Conservation (phyloP, 1,140 invertebrate genomes). For the Euura lappo region DNA sequence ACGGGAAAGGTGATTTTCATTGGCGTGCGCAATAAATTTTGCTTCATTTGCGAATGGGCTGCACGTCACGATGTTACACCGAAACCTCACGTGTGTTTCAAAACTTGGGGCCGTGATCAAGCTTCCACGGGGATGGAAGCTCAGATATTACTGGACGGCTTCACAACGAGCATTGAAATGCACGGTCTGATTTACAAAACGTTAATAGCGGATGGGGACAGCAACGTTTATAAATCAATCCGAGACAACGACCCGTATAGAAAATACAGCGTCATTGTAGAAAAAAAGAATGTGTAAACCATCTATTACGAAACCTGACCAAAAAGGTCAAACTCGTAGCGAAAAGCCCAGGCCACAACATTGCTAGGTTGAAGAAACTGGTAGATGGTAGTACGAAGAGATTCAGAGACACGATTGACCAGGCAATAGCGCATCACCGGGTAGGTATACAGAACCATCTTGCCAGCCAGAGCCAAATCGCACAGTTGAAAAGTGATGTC, state of each 20-base stretch:
- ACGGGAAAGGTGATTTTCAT: conserved; percentile 51
- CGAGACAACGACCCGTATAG: conserved; percentile 37
- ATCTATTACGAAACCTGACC: conserved; percentile 36
- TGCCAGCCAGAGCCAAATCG: background rate
- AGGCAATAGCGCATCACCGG: conserved; percentile 25
- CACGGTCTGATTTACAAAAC: conserved; percentile 48
- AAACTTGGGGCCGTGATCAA: conserved; percentile 41
- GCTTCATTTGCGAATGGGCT: conserved; percentile 39
- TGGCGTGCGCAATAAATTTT: conserved; percentile 52
- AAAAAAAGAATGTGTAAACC: conserved; percentile 50
- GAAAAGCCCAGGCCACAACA: conserved; percentile 23
- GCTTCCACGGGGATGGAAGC: conserved; percentile 50
- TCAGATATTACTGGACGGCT: conserved; percentile 51
- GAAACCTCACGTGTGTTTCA: conserved; percentile 37
- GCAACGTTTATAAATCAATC: conserved; percentile 46
- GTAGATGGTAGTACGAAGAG: conserved; percentile 3
- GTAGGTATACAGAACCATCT: conserved; percentile 25
- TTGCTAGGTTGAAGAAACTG: conserved; percentile 12
- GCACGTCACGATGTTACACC: conserved; percentile 22
- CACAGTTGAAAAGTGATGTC: conserved; percentile 33
- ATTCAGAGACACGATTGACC: conserved; percentile 22
- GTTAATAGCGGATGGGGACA: conserved; percentile 57
- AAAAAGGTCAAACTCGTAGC: conserved; percentile 29
- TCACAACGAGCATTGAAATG: conserved; percentile 43
- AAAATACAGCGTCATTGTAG: conserved; percentile 32